Base-by-base conservation (phyloP, 2,888 invertebrate genomes). In the Mactromeris polynyma region DNA sequence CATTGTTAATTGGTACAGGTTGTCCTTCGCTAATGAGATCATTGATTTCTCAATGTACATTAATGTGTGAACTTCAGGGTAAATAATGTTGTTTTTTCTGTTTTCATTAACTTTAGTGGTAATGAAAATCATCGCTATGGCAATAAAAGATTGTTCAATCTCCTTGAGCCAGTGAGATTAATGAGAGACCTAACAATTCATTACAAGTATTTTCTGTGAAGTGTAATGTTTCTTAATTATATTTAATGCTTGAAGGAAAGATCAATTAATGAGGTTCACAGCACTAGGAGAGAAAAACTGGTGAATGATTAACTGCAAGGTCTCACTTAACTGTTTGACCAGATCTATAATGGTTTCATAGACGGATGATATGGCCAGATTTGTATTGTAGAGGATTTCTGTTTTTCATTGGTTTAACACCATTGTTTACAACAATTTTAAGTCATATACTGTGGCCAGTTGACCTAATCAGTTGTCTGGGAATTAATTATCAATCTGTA, bases 181-280 rank as follows among this genome's bases (percentile, higher is more conserved):
- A 64, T 26, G 58, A n/a, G 58, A 64, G 58, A n/a, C 26, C 58
- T n/a, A 64, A 64, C 58, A 64, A 64, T 64, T 64, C 26, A 26
- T 64, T 26, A 64, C 58, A 64, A 64, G 26, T 64, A 64, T 21
- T 46, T 64, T 64, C 26, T 64, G 58, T 64, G 58, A 64, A 64
- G 58, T 64, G 58, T 64, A 64, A 64, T 64, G 58, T 64, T 64
- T 26, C 58, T 26, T 64, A 64, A 64, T 64, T 64, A 64, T 64
- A 64, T 64, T 64, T 64, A 64, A 64, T 64, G 58, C 58, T 64
- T 21, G 26, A 64, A 64, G 58, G 58, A 64, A 64, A 26, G 58
- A 64, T 64, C 58, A 64, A 64, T 64, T 64, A 64, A 64, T 64
- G 58, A 26, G 58, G 58, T 64, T 64, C 7, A 64, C n/a, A 64